Evolutionary conservation across 2,113 vertebrate genomes (phyloP).

Genomic region (Xenopus borealis): DNA sequence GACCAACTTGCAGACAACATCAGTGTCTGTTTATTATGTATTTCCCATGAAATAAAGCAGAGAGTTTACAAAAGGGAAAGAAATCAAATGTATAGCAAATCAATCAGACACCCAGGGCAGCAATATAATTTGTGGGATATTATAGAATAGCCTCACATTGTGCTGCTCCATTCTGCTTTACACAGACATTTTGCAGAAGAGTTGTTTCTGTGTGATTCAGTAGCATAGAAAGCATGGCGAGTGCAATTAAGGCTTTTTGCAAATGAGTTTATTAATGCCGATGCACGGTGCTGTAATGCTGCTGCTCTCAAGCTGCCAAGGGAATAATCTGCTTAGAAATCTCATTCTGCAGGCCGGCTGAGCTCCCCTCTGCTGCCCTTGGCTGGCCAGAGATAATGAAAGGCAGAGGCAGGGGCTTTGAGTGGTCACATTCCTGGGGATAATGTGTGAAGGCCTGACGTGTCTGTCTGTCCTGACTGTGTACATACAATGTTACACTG

Average conservation of each 20-base stretch:
- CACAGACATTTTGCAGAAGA: too few species aligned
- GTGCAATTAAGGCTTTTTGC: neutral
- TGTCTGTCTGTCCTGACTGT: too few species aligned
- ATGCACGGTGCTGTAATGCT: neutral
- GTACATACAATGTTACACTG: neutral
- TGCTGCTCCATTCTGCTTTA: too few species aligned
- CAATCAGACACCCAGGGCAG: conserved; percentile 4
- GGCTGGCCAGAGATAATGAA: conserved; percentile 32
- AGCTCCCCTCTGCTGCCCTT: conserved; percentile 26
- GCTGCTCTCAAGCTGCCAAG: neutral
- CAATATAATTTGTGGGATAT: neutral
- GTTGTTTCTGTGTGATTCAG: too few species aligned
- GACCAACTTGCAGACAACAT: too few species aligned
- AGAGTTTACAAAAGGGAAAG: neutral
- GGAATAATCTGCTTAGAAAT: conserved; percentile 34
- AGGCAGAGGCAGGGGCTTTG: neutral
- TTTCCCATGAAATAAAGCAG: too few species aligned
- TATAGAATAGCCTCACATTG: too few species aligned
- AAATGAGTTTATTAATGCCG: conserved; percentile 27
- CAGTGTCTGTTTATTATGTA: too few species aligned
- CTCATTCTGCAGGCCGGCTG: conserved; percentile 16
- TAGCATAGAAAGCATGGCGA: too few species aligned
- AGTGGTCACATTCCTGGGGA: too few species aligned
- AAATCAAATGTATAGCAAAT: conserved; percentile 5
- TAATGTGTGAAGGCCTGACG: neutral